phyloP scores from a whole-genome alignment of 2,888 invertebrate species.

The Pilophorus perplexus region DNA sequence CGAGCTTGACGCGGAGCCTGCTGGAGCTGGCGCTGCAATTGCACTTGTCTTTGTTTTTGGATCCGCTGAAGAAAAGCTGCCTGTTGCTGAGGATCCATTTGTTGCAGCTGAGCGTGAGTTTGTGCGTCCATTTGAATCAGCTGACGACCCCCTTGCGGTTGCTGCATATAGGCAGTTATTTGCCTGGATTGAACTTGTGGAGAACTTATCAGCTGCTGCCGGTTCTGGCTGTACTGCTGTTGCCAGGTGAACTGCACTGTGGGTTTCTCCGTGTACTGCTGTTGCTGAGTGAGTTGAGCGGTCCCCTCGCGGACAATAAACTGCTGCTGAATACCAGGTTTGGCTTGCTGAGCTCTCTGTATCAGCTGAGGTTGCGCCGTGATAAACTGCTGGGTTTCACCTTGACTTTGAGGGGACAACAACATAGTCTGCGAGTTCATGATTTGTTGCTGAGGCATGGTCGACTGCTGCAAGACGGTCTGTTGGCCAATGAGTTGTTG shows the following conservation, averaged over 20 bases:
- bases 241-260: slow-evolving; percentile 49
- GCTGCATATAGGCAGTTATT: slow-evolving; percentile 47
- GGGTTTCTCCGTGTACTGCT: slow-evolving; percentile 50
- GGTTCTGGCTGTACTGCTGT: slow-evolving; percentile 50
- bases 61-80: slow-evolving; percentile 50
- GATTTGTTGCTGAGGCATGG: slow-evolving; percentile 47
- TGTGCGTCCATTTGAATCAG: slow-evolving; percentile 79
- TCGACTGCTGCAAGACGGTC: slow-evolving; percentile 46
- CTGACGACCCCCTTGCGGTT: slow-evolving; percentile 58
- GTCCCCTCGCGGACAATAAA: slow-evolving; percentile 47
- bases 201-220: slow-evolving; percentile 49
- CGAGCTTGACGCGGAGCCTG: slow-evolving; percentile 48
- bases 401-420: slow-evolving; percentile 41
- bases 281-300: slow-evolving; percentile 48
- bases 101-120: slow-evolving; percentile 63
- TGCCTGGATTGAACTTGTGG: slow-evolving; percentile 52
- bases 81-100: slow-evolving; percentile 51
- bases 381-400: slow-evolving; percentile 49
- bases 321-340: slow-evolving; percentile 44
- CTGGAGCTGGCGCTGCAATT: slow-evolving; percentile 53
- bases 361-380: slow-evolving; percentile 50
- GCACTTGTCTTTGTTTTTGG: slow-evolving; percentile 48
- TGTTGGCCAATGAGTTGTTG: slow-evolving; percentile 45
- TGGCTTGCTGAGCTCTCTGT: slow-evolving; percentile 47
- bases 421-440: slow-evolving; percentile 47